Conservation (phyloP, 2,113 vertebrate species). For the Cynoglossus semilaevis region DNA sequence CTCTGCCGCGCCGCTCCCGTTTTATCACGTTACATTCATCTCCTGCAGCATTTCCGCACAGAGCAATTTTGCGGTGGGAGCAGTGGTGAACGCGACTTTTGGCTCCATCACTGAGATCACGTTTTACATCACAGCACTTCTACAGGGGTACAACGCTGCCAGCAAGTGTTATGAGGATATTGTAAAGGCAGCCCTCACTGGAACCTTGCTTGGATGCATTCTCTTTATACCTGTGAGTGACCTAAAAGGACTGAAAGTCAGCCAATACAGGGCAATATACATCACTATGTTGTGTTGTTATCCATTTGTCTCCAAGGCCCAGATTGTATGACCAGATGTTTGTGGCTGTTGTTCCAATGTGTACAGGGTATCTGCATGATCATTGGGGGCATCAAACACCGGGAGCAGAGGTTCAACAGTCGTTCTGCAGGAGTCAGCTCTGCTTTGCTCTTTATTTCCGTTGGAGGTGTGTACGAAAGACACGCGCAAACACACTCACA, state of each 20-base stretch:
- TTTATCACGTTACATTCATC: neutral
- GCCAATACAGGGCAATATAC: too few species aligned
- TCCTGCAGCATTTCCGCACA: slow-evolving; percentile 85
- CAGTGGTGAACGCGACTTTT: slow-evolving; percentile 87
- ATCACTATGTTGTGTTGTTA: too few species aligned
- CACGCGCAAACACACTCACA: too few species aligned
- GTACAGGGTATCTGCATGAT: slow-evolving; percentile 88
- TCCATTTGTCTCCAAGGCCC: too few species aligned
- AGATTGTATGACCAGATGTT: too few species aligned
- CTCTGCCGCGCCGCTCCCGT: too few species aligned
- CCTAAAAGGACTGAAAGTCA: too few species aligned
- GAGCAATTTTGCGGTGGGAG: slow-evolving; percentile 88
- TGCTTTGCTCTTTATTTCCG: slow-evolving; percentile 85
- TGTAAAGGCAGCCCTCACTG: slow-evolving; percentile 83
- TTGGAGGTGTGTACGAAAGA: slow-evolving; percentile 78
- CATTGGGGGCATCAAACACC: slow-evolving; percentile 85
- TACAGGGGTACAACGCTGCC: slow-evolving; percentile 76
- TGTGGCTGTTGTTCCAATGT: neutral
- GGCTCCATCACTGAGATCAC: slow-evolving; percentile 90
- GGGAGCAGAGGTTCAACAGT: slow-evolving; percentile 87
- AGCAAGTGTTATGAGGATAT: slow-evolving; percentile 85
- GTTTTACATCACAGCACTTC: slow-evolving; percentile 88
- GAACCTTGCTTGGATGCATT: slow-evolving; percentile 85
- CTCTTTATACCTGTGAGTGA: slow-evolving; percentile 84
- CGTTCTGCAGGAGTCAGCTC: slow-evolving; percentile 85